A percentile compares a stretch with the other conserved stretches of the same genome.
Evolutionary conservation across 2,888 invertebrate species (phyloP).

Genomic region (Sepioteuthis lessoniana): DNA sequence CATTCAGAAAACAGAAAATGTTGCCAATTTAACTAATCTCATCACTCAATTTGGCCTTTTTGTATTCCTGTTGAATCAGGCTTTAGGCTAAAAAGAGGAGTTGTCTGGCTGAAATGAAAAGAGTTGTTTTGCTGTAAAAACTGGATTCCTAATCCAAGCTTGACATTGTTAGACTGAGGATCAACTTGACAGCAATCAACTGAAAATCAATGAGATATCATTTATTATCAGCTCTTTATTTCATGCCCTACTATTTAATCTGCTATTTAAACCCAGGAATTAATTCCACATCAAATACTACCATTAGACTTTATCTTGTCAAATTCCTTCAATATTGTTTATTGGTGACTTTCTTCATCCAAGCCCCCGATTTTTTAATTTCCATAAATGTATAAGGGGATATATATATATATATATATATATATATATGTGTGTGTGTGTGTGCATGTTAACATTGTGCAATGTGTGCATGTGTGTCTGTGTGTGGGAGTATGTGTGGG

Average conservation of each 20-base stretch:
- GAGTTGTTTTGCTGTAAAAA: not conserved
- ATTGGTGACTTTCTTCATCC: not conserved
- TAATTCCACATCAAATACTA: not conserved
- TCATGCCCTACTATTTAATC: not conserved
- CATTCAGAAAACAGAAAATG: not conserved
- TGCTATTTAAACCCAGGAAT: not conserved
- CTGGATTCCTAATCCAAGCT: not conserved
- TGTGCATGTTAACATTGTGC: no score
- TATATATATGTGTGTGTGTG: no score
- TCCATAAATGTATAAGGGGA: no score
- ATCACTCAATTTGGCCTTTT: not conserved
- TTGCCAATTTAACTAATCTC: not conserved
- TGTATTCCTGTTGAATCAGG: not conserved
- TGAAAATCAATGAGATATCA: not conserved
- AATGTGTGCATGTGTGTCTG: no score
- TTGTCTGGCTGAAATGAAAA: not conserved
- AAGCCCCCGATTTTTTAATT: no score
- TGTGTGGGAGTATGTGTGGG: no score
- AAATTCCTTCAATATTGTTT: not conserved
- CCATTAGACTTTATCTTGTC: not conserved
- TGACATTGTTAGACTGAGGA: not conserved
- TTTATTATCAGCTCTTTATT: not conserved
- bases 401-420: no score
- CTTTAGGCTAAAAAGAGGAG: not conserved
- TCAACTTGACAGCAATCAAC: not conserved